Percentiles rank a stretch among this genome's conserved stretches.
Evolutionary conservation across 1,140 invertebrate species (phyloP).

Genomic region (Odontomachus brunneus): DNA sequence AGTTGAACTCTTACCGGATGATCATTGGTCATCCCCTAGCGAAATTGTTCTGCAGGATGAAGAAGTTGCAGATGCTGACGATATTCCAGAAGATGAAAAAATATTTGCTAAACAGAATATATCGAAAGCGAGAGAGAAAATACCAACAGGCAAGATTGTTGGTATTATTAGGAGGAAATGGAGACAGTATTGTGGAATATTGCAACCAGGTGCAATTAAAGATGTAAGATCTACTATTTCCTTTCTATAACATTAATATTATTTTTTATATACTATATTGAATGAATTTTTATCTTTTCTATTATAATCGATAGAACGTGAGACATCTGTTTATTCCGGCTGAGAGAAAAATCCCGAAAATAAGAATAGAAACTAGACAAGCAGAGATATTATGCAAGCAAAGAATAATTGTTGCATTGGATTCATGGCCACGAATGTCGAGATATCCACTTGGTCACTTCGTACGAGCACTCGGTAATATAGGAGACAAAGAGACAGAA

Average conservation of each 20-base stretch:
- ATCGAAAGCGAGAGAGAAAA: constrained; percentile 83
- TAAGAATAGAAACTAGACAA: constrained; percentile 96
- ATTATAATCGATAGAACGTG: constrained; percentile 85
- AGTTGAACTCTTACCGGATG: constrained; percentile 95
- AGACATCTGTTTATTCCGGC: constrained; percentile 96
- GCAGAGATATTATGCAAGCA: constrained; percentile 92
- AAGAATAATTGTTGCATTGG: constrained; percentile 96
- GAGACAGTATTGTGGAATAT: constrained; percentile 98
- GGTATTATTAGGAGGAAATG: constrained; percentile 98
- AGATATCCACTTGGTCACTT: constrained; percentile 94
- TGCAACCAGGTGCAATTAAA: constrained; percentile 92
- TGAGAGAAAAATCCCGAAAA: constrained; percentile 95
- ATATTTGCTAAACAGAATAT: constrained; percentile 80
- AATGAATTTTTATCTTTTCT: constrained; percentile 19
- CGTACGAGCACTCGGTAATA: constrained; percentile 92
- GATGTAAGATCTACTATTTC: constrained; percentile 84
- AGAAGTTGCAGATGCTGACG: constrained; percentile 85
- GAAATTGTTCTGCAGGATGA: constrained; percentile 94
- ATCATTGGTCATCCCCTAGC: constrained; percentile 95
- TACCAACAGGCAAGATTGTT: constrained; percentile 95
- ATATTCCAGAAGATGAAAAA: constrained; percentile 87
- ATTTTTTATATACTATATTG: not conserved
- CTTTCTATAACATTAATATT: constrained; percentile 21
- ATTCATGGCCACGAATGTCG: constrained; percentile 96
- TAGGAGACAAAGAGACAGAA: constrained; percentile 96